Conservation (phyloP, 2,797 vertebrate genomes). For the Limosa lapponica region DNA sequence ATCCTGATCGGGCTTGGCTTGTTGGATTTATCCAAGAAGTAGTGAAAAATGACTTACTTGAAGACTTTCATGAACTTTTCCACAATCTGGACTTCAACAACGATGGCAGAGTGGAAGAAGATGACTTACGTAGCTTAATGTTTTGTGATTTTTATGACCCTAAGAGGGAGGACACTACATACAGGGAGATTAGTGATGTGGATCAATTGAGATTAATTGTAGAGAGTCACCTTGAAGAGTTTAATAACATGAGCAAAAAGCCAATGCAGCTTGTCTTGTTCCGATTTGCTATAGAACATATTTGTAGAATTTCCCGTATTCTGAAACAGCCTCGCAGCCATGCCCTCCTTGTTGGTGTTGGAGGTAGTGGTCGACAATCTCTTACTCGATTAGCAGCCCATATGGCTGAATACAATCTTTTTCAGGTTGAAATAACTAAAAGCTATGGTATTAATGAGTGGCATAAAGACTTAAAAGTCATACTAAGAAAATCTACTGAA, state of each 20-base stretch:
- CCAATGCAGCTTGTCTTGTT: slow-evolving; percentile 92
- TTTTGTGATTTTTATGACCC: slow-evolving; percentile 93
- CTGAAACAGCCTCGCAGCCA: slow-evolving; percentile 91
- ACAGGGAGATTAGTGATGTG: slow-evolving; percentile 83
- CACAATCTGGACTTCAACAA: slow-evolving; percentile 80
- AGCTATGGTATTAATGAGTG: slow-evolving; percentile 86
- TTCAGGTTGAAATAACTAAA: slow-evolving; percentile 90
- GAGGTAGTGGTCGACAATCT: slow-evolving; percentile 90
- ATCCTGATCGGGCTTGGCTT: slow-evolving; percentile 86
- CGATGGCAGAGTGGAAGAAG: slow-evolving; percentile 86
- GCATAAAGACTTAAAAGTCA: slow-evolving; percentile 88
- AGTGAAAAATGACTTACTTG: slow-evolving; percentile 77
- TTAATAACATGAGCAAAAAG: slow-evolving; percentile 89
- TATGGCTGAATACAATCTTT: slow-evolving; percentile 89
- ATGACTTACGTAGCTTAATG: slow-evolving; percentile 91
- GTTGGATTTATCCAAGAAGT: slow-evolving; percentile 81
- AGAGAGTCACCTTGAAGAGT: slow-evolving; percentile 88
- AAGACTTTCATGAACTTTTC: slow-evolving; percentile 85
- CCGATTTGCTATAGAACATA: slow-evolving; percentile 92
- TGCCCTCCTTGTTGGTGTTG: slow-evolving; percentile 89
- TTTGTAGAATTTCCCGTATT: slow-evolving; percentile 90
- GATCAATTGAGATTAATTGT: slow-evolving; percentile 83
- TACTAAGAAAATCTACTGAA: slow-evolving; percentile 85
- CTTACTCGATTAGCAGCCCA: slow-evolving; percentile 88
- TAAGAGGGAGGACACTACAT: slow-evolving; percentile 86